Evolutionary conservation across 2,113 vertebrate species (phyloP).

Genomic region (Paradisaea rubra): DNA sequence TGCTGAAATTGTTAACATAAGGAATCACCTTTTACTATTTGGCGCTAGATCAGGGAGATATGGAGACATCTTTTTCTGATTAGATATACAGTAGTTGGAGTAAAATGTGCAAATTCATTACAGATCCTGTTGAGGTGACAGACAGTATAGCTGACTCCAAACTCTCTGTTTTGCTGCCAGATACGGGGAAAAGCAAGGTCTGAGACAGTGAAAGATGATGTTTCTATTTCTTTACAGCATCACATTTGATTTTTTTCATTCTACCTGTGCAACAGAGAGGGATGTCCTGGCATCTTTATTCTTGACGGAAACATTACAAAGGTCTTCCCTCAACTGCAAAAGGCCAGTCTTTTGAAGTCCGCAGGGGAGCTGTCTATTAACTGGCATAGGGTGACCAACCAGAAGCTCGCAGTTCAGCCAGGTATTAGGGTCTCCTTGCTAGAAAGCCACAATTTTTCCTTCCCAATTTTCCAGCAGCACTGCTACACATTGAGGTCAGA

Average conservation of each 20-base stretch:
- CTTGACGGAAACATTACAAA: slow-evolving; percentile 2
- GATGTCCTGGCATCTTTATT: not conserved
- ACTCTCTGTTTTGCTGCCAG: slow-evolving; percentile 43
- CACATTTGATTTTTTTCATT: slow-evolving; percentile 12
- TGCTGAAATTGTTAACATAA: slow-evolving; percentile 88
- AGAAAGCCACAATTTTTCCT: not conserved
- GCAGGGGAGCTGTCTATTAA: slow-evolving; percentile 15
- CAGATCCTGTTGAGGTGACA: slow-evolving; percentile 79
- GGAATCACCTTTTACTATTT: slow-evolving; percentile 84
- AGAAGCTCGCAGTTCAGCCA: slow-evolving; percentile 9
- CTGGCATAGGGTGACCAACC: not conserved
- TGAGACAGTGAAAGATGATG: not conserved
- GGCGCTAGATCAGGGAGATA: slow-evolving; percentile 76
- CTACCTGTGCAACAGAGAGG: slow-evolving; percentile 32
- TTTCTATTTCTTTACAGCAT: slow-evolving; percentile 43
- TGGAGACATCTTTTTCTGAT: slow-evolving; percentile 95
- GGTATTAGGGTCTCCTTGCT: not conserved
- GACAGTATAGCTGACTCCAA: slow-evolving; percentile 48
- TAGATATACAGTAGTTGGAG: slow-evolving; percentile 93
- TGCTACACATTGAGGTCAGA: not conserved
- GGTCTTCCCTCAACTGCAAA: slow-evolving; percentile 39
- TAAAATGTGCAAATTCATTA: slow-evolving; percentile 86
- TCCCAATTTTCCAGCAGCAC: not conserved
- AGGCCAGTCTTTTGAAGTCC: slow-evolving; percentile 44
- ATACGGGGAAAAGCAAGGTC: slow-evolving; percentile 21